These are phyloP conservation scores for Drosophila rufa DNA, from an alignment of 1,140 invertebrate species.

Conservation along the genomic window DNA sequence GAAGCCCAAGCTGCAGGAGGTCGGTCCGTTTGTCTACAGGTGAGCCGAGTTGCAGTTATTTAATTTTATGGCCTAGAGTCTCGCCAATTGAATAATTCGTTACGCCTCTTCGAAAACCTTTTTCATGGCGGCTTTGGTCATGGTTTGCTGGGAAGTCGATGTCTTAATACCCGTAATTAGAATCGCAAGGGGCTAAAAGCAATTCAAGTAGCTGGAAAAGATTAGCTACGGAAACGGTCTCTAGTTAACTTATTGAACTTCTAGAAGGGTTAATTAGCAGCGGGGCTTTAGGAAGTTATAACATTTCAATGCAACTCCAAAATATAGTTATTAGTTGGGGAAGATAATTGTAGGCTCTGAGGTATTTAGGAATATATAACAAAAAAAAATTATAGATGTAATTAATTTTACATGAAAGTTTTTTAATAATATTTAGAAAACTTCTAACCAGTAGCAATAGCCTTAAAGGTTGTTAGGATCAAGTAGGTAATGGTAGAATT, in stretches of 20 bases:
- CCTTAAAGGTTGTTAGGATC: background rate
- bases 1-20: slow-evolving; percentile 92
- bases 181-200: slow-evolving; percentile 53
- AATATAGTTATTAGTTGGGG: slow-evolving; percentile 1
- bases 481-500: background rate
- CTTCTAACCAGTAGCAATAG: too few relatives aligned
- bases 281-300: slow-evolving; percentile 6
- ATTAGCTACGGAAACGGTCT: slow-evolving; percentile 14
- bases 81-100: slow-evolving; percentile 44
- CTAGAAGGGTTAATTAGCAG: slow-evolving; percentile 22
- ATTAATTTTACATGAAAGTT: background rate
- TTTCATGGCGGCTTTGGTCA: slow-evolving; percentile 63
- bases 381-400: background rate
- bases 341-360: background rate
- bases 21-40: slow-evolving; percentile 95
- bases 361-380: background rate
- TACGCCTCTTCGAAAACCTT: slow-evolving; percentile 58
- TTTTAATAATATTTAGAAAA: background rate
- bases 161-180: slow-evolving; percentile 69
- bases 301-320: slow-evolving; percentile 5
- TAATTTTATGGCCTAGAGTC: slow-evolving; percentile 2
- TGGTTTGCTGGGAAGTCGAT: slow-evolving; percentile 57
- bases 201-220: slow-evolving; percentile 29
- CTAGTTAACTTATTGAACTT: slow-evolving; percentile 32
- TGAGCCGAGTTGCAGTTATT: slow-evolving; percentile 67